Evolutionary conservation across 2,797 vertebrate genomes (phyloP).

Genomic region (Borostomias antarcticus): DNA sequence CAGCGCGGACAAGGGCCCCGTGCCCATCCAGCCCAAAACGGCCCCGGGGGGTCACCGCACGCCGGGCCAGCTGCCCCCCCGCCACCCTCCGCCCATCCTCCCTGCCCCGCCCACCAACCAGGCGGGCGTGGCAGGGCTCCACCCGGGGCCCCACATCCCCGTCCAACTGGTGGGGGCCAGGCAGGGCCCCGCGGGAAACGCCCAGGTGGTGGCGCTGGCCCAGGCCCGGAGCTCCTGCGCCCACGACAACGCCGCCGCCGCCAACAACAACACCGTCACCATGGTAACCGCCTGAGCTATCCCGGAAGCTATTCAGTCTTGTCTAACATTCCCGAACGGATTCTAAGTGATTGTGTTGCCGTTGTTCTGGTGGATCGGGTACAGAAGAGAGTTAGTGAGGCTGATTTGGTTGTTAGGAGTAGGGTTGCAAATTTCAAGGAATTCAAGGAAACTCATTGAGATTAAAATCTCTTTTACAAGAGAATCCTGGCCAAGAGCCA

Average conservation of each 20-base stretch:
- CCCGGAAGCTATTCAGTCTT: too few species aligned
- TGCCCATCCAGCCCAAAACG: slow-evolving; percentile 92
- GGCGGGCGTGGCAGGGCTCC: slow-evolving; percentile 70
- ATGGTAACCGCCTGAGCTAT: slow-evolving; percentile 60
- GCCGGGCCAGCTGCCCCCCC: slow-evolving; percentile 75
- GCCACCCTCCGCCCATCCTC: slow-evolving; percentile 79
- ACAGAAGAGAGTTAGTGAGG: too few species aligned
- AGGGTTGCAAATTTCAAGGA: too few species aligned
- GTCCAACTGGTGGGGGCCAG: slow-evolving; percentile 94
- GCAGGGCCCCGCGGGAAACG: slow-evolving; percentile 84
- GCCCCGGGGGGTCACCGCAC: slow-evolving; percentile 74
- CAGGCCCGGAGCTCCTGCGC: slow-evolving; percentile 72
- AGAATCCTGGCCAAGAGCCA: too few species aligned
- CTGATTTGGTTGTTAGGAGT: not conserved
- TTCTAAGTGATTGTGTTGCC: too few species aligned
- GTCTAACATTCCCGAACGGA: too few species aligned
- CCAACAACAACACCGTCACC: slow-evolving; percentile 46
- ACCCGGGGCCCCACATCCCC: slow-evolving; percentile 89
- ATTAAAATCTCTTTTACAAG: too few species aligned
- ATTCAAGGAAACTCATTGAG: too few species aligned
- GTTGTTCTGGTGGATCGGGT: too few species aligned
- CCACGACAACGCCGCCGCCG: slow-evolving; percentile 60
- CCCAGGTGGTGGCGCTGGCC: slow-evolving; percentile 86
- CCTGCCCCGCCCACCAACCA: slow-evolving; percentile 80
- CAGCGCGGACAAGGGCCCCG: slow-evolving; percentile 75